Base-by-base conservation (phyloP, 2,888 invertebrate species). In the Marasmarcha lunaedactyla region DNA sequence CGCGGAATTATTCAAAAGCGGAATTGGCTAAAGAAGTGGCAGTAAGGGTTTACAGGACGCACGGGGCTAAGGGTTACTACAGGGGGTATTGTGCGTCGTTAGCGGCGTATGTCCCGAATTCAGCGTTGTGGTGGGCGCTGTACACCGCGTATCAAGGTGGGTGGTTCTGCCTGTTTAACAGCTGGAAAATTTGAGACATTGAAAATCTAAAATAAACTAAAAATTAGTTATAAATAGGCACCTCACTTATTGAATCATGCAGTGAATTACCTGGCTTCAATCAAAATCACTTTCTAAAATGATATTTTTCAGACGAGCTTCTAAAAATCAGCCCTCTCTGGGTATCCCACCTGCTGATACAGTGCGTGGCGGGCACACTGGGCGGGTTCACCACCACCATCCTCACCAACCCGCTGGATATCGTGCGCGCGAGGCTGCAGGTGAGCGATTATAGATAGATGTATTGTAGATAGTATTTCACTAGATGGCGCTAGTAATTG, bases 111-210 rank as follows among this genome's bases (percentile, higher is more conserved):
- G 97, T 97, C 35, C 97, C 98, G 10, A 97, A 96, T 71, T 96
- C 95, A 12, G 97, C 97, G n/a, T 86, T 97, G 35, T 98, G 98
- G 97, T 98, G 98, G 98, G 92, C 90, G 13, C 90, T 97, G 55
- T 98, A 98, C 70, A 95, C 95, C 48, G 84, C 92, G 34, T 97
- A 96, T 71, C 95, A 96, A 89, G 95, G 97, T 96, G 70, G 49
- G 40, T 41, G 30, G 4, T 30, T 30, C 10, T 20, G 3, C 3
- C 7, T 20, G 20, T 20, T 13, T 13, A 20, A 12, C 30, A 40
- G 27, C 20, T 20, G n/a, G n/a, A n/a, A n/a, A n/a, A n/a, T n/a
- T n/a, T n/a, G n/a, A n/a, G n/a, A n/a, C n/a, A n/a, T n/a, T n/a
- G n/a, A n/a, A n/a, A n/a, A n/a, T n/a, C n/a, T n/a, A n/a, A n/a